phyloP scores from a whole-genome alignment of 2,888 invertebrate genomes.

The Pelosia muscerda region DNA sequence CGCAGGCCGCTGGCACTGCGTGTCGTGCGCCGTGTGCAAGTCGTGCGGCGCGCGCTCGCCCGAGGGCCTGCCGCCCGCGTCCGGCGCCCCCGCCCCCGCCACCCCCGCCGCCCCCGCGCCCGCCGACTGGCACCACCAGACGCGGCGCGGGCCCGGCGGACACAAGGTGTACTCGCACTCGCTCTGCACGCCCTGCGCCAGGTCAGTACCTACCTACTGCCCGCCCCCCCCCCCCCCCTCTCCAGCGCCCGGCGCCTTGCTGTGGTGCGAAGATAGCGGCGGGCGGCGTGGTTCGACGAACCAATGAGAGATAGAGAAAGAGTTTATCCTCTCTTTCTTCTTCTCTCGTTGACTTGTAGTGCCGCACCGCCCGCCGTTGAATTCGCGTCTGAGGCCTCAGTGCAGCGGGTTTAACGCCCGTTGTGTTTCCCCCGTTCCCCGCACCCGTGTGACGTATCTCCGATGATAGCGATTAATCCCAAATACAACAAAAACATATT shows the following conservation, averaged over 20 bases:
- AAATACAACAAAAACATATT: too few relatives aligned
- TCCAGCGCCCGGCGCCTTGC: neutral
- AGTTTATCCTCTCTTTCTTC: too few relatives aligned
- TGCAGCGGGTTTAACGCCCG: too few relatives aligned
- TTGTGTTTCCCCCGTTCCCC: neutral
- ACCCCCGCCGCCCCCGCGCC: conserved; percentile 32
- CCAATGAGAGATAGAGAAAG: too few relatives aligned
- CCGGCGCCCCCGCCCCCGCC: conserved; percentile 37
- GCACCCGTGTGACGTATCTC: neutral
- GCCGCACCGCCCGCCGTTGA: too few relatives aligned
- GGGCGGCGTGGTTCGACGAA: too few relatives aligned
- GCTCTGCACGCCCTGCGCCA: conserved; percentile 90
- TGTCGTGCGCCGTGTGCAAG: conserved; percentile 91
- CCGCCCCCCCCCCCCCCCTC: neutral
- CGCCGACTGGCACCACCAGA: conserved; percentile 82
- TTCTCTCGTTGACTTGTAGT: too few relatives aligned
- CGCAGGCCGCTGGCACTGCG: conserved; percentile 94
- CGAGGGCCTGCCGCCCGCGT: conserved; percentile 57
- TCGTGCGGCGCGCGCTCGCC: conserved; percentile 87
- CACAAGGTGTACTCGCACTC: conserved; percentile 86
- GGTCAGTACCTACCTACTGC: conserved; percentile 75
- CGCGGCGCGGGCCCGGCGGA: conserved; percentile 80
- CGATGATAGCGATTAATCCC: neutral
- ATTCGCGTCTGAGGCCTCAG: too few relatives aligned
- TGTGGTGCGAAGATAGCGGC: too few relatives aligned